Percentiles rank a stretch among this genome's conserved stretches.
Conservation (phyloP, 2,888 invertebrate species). For the Diabrotica balteata region DNA sequence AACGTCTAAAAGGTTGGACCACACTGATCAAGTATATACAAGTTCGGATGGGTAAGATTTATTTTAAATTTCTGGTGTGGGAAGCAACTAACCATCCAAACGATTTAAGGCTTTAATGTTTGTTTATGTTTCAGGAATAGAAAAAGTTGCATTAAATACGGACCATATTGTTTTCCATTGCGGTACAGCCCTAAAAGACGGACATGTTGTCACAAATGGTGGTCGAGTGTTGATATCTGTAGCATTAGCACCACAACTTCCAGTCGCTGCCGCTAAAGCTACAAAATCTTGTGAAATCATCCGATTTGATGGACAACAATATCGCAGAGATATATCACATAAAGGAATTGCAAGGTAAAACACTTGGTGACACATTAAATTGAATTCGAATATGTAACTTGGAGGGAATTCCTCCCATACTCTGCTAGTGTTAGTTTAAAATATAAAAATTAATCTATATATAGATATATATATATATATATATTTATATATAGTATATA, state of each 20-base stretch:
- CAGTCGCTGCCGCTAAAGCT: conserved; percentile 76
- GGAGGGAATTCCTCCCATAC: too few species aligned
- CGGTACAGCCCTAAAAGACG: conserved; percentile 72
- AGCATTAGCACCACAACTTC: conserved; percentile 72
- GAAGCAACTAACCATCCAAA: too few species aligned
- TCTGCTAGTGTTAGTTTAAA: too few species aligned
- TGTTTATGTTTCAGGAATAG: conserved; percentile 63
- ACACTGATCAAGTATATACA: not conserved
- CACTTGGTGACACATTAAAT: not conserved
- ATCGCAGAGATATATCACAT: conserved; percentile 88
- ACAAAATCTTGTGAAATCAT: conserved; percentile 76
- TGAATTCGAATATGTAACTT: not conserved
- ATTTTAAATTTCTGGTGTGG: too few species aligned
- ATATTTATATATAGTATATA: too few species aligned
- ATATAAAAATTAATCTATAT: too few species aligned
- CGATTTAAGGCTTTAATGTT: too few species aligned
- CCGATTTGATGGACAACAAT: conserved; percentile 85
- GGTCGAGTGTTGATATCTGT: conserved; percentile 90
- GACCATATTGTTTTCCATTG: conserved; percentile 81
- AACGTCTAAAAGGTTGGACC: too few species aligned
- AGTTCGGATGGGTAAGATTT: too few species aligned
- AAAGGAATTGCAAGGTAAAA: conserved; percentile 82
- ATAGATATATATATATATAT: too few species aligned
- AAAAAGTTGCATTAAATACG: conserved; percentile 62
- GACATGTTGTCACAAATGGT: conserved; percentile 74